phyloP scores from a whole-genome alignment of 2,888 invertebrate species.

The Blastobasis lacticolella region DNA sequence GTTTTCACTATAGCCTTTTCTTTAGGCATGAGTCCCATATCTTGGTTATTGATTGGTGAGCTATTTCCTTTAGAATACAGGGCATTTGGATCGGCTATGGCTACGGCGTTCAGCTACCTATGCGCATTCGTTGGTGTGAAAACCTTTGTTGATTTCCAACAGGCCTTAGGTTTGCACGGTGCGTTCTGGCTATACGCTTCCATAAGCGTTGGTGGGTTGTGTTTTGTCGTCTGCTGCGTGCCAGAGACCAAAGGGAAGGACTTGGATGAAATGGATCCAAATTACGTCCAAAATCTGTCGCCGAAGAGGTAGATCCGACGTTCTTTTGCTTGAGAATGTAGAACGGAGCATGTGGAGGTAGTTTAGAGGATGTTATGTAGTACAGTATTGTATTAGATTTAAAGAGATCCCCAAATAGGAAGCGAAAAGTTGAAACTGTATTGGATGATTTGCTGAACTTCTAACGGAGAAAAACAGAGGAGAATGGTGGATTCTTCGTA shows the following conservation, averaged over 20 bases:
- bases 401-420: background rate
- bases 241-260: constrained; percentile 94
- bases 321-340: background rate
- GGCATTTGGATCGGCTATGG: constrained; percentile 90
- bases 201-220: constrained; percentile 85
- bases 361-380: too few relatives aligned
- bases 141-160: constrained; percentile 88
- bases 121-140: constrained; percentile 91
- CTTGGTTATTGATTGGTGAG: constrained; percentile 88
- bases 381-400: too few relatives aligned
- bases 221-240: constrained; percentile 89
- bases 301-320: constrained; percentile 50
- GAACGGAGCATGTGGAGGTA: constrained; percentile 1
- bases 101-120: constrained; percentile 89
- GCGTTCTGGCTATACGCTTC: constrained; percentile 93
- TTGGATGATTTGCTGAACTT: too few relatives aligned
- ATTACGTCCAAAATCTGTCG: constrained; percentile 70
- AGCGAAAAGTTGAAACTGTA: background rate
- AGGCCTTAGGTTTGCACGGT: constrained; percentile 83
- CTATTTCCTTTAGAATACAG: constrained; percentile 87
- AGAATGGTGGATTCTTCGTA: background rate
- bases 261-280: constrained; percentile 89
- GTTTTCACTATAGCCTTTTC: constrained; percentile 90
- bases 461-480: too few relatives aligned
- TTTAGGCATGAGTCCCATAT: constrained; percentile 91